Conservation (phyloP, 2,888 invertebrate genomes). For the Pocota personata region DNA sequence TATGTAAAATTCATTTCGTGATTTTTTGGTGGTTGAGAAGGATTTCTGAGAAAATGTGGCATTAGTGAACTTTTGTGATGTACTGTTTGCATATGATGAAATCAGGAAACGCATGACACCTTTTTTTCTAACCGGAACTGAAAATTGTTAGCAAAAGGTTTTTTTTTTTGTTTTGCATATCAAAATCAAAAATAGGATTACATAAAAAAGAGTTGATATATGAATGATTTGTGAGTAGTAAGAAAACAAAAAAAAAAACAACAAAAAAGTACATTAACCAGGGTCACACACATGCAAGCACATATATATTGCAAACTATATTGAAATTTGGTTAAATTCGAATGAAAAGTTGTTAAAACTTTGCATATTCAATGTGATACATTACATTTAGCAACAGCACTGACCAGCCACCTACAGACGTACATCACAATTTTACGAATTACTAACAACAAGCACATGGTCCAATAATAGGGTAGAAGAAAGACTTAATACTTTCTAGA, state of each 20-base stretch:
- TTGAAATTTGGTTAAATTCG: neutral
- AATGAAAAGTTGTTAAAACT: neutral
- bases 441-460: no score
- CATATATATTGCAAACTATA: conserved; percentile 16
- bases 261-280: neutral
- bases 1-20: conserved; percentile 78
- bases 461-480: no score
- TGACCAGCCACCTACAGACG: no score
- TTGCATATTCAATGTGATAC: no score
- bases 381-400: no score
- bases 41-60: conserved; percentile 77
- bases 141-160: conserved; percentile 74
- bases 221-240: conserved; percentile 34
- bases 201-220: conserved; percentile 26
- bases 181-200: conserved; percentile 54
- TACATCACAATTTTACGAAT: no score
- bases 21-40: conserved; percentile 76
- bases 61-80: conserved; percentile 77
- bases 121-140: conserved; percentile 79
- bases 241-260: neutral
- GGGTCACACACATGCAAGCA: conserved; percentile 17
- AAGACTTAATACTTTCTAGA: no score
- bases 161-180: conserved; percentile 54
- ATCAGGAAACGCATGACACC: conserved; percentile 78
- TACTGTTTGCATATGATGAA: conserved; percentile 78